Conservation (phyloP, 2,797 vertebrate species). For the Gallinago solitaria region DNA sequence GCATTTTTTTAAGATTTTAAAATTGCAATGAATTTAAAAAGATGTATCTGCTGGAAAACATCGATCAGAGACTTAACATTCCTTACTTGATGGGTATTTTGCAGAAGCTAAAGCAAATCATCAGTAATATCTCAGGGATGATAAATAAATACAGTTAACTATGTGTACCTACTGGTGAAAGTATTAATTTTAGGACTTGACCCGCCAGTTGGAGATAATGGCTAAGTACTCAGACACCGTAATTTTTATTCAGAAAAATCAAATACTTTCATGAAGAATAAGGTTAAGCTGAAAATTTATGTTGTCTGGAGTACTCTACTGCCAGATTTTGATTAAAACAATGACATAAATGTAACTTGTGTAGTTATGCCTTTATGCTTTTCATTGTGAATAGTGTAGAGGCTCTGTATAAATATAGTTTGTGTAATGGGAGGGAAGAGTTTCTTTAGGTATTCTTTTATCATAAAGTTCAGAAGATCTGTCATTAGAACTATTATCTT, state of each 20-base stretch:
- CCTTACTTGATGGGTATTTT: neutral
- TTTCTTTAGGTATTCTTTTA: neutral
- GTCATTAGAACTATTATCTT: neutral
- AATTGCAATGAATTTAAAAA: neutral
- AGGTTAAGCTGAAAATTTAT: neutral
- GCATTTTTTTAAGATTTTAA: neutral
- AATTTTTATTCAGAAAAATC: slow-evolving; percentile 32
- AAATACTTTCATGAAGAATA: neutral
- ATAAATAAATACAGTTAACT: neutral
- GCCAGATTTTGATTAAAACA: slow-evolving; percentile 4
- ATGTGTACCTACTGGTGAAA: neutral
- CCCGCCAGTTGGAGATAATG: neutral
- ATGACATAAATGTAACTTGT: neutral
- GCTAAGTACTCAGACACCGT: neutral
- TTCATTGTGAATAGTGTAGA: neutral
- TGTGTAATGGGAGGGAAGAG: neutral
- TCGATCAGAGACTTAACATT: neutral
- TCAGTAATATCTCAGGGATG: neutral
- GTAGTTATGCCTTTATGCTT: neutral
- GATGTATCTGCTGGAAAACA: neutral
- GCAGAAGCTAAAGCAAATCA: neutral
- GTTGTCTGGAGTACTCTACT: neutral
- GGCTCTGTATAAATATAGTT: neutral
- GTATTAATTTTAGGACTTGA: neutral
- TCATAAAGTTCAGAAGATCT: neutral